A percentile compares a stretch with the other conserved stretches of the same genome.
Conservation (phyloP, 2,113 vertebrate species). For the Cariama cristata region DNA sequence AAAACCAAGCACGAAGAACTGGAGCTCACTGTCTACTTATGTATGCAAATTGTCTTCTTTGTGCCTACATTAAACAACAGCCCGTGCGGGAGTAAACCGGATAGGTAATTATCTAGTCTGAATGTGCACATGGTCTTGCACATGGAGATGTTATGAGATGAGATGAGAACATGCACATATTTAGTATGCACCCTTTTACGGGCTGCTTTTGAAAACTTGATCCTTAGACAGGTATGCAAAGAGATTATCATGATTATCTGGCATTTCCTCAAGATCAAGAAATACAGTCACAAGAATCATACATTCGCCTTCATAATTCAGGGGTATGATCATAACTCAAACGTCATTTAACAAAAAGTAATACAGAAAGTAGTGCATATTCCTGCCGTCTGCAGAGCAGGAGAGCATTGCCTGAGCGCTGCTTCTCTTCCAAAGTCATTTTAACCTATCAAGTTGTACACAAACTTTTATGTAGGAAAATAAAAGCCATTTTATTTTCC, state of each 20-base stretch:
- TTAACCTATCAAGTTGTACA: not conserved
- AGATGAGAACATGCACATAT: not conserved
- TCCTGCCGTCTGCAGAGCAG: not conserved
- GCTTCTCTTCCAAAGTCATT: not conserved
- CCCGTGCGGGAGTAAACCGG: not conserved
- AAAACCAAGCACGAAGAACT: not conserved
- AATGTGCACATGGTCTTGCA: not conserved
- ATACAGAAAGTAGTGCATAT: not conserved
- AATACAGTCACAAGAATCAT: not conserved
- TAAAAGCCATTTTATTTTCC: not conserved
- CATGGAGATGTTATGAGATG: not conserved
- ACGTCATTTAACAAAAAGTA: not conserved
- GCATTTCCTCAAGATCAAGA: not conserved
- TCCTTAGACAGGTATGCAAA: not conserved
- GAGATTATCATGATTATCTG: not conserved
- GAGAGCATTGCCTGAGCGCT: rapidly evolving
- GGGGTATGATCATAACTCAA: not conserved
- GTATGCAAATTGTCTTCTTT: constrained; percentile 11
- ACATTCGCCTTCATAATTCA: not conserved
- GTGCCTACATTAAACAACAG: constrained; percentile 22
- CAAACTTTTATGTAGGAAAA: not conserved
- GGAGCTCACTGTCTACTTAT: not conserved
- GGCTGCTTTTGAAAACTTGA: not conserved
- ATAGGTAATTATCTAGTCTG: constrained; percentile 6
- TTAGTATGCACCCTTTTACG: not conserved